Evolutionary conservation across 2,113 vertebrate genomes (phyloP).

Genomic region (Rafetus swinhoei): DNA sequence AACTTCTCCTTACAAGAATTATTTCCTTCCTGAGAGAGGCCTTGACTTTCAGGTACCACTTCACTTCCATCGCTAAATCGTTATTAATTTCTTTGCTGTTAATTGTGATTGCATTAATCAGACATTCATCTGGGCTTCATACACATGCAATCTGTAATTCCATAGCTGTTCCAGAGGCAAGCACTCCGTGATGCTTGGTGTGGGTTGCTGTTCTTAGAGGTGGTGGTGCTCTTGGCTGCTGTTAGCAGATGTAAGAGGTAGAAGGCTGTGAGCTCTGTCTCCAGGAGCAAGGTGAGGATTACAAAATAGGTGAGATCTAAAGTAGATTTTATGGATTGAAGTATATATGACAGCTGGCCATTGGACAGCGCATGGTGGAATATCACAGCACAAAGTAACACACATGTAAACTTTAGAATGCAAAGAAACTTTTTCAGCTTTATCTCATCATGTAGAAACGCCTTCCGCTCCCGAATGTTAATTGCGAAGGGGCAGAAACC

Average conservation of each 20-base stretch:
- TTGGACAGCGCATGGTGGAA: not conserved
- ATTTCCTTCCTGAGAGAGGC: not conserved
- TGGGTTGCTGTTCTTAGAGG: not conserved
- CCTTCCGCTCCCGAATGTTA: not conserved
- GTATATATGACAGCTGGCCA: not conserved
- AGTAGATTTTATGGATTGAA: accelerated
- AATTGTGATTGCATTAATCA: not conserved
- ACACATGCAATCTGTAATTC: not conserved
- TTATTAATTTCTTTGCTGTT: conserved; percentile 17
- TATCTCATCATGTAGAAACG: not conserved
- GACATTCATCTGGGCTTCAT: not conserved
- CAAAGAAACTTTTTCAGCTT: not conserved
- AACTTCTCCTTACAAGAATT: conserved; percentile 39
- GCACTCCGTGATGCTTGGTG: not conserved
- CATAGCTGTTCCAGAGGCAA: not conserved
- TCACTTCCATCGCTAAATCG: not conserved
- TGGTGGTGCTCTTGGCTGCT: not conserved
- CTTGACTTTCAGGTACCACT: conserved; percentile 4
- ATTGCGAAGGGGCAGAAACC: not conserved
- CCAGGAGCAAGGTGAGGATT: not conserved
- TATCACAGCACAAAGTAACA: not conserved
- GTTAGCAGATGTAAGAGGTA: not conserved
- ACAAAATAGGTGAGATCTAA: not conserved
- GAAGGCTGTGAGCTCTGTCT: not conserved
- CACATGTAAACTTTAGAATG: accelerated